phyloP scores from a whole-genome alignment of 1,140 invertebrate genomes.

The Notospermus geniculatus region DNA sequence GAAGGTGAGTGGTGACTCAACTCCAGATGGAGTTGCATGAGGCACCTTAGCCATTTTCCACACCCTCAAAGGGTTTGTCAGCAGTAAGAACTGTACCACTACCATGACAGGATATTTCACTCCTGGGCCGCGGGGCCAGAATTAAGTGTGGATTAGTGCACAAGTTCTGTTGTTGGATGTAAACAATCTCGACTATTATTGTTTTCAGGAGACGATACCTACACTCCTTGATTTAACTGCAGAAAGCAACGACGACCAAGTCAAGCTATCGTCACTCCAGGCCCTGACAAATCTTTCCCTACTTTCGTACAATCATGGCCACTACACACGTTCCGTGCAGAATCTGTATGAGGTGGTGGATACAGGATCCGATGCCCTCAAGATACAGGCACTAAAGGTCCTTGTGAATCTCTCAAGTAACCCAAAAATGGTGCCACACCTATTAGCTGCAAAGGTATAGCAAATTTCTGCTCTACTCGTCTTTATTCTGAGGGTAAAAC shows the following conservation, averaged over 20 bases:
- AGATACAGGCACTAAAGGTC: conserved; percentile 63
- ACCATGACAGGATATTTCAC: too few relatives aligned
- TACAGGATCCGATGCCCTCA: conserved; percentile 24
- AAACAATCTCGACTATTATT: background rate
- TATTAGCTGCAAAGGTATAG: conserved; percentile 66
- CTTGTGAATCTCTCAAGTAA: conserved; percentile 69
- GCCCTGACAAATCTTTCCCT: conserved; percentile 51
- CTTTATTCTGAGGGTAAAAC: too few relatives aligned
- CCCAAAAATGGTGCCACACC: conserved; percentile 63
- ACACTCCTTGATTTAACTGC: conserved; percentile 38
- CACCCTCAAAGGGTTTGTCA: too few relatives aligned
- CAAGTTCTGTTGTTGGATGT: conserved; percentile 1
- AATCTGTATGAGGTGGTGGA: conserved; percentile 40
- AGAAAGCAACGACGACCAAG: conserved; percentile 30
- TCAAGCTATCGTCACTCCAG: conserved; percentile 43
- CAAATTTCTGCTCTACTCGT: background rate
- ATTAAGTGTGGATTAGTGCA: too few relatives aligned
- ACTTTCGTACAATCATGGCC: conserved; percentile 35
- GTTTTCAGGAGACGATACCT: conserved; percentile 39
- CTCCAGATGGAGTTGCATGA: too few relatives aligned
- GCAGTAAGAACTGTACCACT: too few relatives aligned
- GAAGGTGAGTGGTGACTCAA: conserved; percentile 47
- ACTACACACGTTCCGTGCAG: conserved; percentile 42
- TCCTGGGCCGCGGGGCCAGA: too few relatives aligned
- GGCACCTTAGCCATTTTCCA: too few relatives aligned